A percentile compares a stretch with the other conserved stretches of the same genome.
These are phyloP conservation scores for Brachyptera putata DNA, from an alignment of 2,888 invertebrate species.

Conservation along the genomic window DNA sequence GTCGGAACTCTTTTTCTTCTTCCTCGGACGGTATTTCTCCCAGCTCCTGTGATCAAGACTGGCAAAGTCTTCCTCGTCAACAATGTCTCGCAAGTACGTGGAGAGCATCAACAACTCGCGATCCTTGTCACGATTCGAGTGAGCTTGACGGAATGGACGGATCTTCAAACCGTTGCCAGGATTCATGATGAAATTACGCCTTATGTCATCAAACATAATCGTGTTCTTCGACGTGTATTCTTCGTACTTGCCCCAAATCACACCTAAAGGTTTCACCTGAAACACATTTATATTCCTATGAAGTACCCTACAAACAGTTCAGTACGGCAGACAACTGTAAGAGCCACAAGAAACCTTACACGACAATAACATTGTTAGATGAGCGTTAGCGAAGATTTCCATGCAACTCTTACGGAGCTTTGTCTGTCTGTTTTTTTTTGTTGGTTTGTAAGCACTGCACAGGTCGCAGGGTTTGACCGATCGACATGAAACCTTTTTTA, in stretches of 20 bases:
- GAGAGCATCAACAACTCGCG: constrained; percentile 75
- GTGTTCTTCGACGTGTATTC: constrained; percentile 89
- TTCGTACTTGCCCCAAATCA: constrained; percentile 93
- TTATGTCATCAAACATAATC: constrained; percentile 96
- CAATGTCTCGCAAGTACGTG: constrained; percentile 78
- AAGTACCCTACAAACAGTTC: too few species aligned
- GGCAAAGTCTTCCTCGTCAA: constrained; percentile 75
- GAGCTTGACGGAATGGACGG: constrained; percentile 85
- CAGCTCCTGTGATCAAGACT: constrained; percentile 85
- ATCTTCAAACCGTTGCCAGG: constrained; percentile 90
- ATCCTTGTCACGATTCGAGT: constrained; percentile 79
- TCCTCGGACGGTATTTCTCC: constrained; percentile 70
- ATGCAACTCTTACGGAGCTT: too few species aligned
- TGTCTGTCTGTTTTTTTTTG: too few species aligned
- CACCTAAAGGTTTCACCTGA: constrained; percentile 88
- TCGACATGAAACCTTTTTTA: too few species aligned
- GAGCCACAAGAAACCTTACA: too few species aligned
- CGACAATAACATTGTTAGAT: too few species aligned
- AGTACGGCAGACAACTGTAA: too few species aligned
- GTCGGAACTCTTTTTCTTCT: constrained; percentile 35
- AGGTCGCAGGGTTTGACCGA: too few species aligned
- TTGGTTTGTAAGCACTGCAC: too few species aligned
- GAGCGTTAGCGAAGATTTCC: too few species aligned
- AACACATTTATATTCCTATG: constrained; percentile 36
- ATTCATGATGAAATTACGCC: constrained; percentile 96